phyloP scores from a whole-genome alignment of 2,888 invertebrate genomes.

The Endotricha flammealis region DNA sequence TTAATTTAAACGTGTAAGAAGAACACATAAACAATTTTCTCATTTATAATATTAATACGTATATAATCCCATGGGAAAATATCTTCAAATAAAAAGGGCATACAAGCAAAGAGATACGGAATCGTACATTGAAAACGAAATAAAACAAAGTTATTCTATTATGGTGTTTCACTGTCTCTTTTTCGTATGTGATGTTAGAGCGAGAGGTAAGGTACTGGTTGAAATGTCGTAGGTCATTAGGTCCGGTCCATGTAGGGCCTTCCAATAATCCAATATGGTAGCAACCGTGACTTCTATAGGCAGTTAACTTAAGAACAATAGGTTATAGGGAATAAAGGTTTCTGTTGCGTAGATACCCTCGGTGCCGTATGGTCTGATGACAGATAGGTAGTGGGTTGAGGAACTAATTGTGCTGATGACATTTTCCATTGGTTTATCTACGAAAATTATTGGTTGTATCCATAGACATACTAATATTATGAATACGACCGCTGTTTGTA shows the following conservation, averaged over 20 bases:
- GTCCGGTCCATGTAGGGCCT: constrained; percentile 68
- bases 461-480: no score
- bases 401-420: constrained; percentile 42
- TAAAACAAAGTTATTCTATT: constrained; percentile 73
- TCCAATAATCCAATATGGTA: constrained; percentile 77
- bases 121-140: constrained; percentile 66
- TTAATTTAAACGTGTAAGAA: no score
- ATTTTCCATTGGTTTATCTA: constrained; percentile 3
- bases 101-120: constrained; percentile 58
- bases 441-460: no score
- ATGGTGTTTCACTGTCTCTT: constrained; percentile 52
- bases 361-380: constrained; percentile 49
- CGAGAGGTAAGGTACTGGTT: constrained; percentile 54
- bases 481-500: no score
- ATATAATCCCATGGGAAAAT: constrained; percentile 10
- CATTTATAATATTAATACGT: background rate
- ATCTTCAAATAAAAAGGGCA: constrained; percentile 17
- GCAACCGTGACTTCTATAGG: constrained; percentile 64
- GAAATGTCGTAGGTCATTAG: constrained; percentile 78
- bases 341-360: constrained; percentile 59
- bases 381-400: constrained; percentile 51
- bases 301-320: constrained; percentile 59
- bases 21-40: no score
- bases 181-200: constrained; percentile 38
- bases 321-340: constrained; percentile 51